Evolutionary conservation across 2,888 invertebrate species (phyloP).

Genomic region (Philopedon plagiatum): DNA sequence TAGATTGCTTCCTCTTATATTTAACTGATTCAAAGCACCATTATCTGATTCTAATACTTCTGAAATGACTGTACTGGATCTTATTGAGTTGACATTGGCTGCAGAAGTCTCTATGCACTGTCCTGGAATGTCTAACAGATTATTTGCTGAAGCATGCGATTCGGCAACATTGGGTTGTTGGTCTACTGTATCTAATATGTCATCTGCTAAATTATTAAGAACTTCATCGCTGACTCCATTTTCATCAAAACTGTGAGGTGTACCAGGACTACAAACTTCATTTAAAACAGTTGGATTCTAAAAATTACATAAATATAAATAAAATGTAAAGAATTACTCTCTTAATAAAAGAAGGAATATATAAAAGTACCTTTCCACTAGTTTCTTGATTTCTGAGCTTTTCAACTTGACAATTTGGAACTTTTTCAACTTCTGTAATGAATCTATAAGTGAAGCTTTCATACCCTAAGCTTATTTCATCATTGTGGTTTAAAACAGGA

Average conservation of each 20-base stretch:
- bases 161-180: not conserved
- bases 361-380: not conserved
- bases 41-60: not conserved
- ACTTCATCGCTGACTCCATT: slow-evolving; percentile 43
- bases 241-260: slow-evolving; percentile 39
- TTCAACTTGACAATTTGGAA: slow-evolving; percentile 13
- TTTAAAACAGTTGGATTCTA: not conserved
- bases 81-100: too few relatives aligned
- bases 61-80: too few relatives aligned
- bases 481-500: slow-evolving; percentile 30
- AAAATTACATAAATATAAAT: not conserved
- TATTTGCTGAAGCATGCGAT: not conserved
- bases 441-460: slow-evolving; percentile 25
- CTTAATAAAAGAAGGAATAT: not conserved
- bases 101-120: not conserved
- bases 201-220: slow-evolving; percentile 38
- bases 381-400: slow-evolving; percentile 11
- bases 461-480: slow-evolving; percentile 33
- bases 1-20: not conserved
- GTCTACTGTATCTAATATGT: slow-evolving; percentile 21
- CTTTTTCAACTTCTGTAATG: slow-evolving; percentile 15
- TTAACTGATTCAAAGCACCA: too few relatives aligned
- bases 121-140: not conserved
- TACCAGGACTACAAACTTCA: not conserved
- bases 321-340: too few relatives aligned